Evolutionary conservation across 2,113 vertebrate genomes (phyloP), one percentile per base, ranked within the genome.

Genomic region (Cottus gobio): DNA sequence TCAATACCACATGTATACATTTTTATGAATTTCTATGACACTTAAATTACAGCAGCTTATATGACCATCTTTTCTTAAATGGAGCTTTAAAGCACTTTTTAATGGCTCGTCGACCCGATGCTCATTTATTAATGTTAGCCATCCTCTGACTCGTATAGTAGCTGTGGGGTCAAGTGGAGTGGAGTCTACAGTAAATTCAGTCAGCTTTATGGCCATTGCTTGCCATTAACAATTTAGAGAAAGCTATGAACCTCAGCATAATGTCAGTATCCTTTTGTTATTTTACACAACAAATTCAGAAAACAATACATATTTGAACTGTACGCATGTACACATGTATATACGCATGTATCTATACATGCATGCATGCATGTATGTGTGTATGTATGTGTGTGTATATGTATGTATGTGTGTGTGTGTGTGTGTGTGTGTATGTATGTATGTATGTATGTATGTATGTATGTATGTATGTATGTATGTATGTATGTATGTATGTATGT

Each of bases 121-220:
- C 77, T 85, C 79, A 83, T 90, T 87, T 88, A 88, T 89, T 88
- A 90, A 82, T 66, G 71, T 89, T 87, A 85, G 48, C 54, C 34
- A 28, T 77, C 76, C n/a, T 77, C 63, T 75, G 76, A 84, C 80
- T 82, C 75, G 3, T 58, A 46, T 52, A 24, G 70, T 71, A 46
- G 79, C 58, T 66, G 71, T 63, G 34, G 87, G 54, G 76, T 85
- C 39, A 26, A 83, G 74, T 65, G 37, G 64, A 77, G 54, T 65
- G 54, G 16, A 78, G 67, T 48, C 26, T 36, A 28, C 50, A 64
- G 44, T 86, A 79, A 82, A 83, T 86, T 70, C 20, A 58, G 42
- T 72, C 50, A 46, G 57, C 60, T 84, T 74, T 64, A 65, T 79
- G 4, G 24, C 72, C 20, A 31, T 62, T 30, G 26, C 64, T 77